Evolutionary conservation across 2,888 invertebrate species (phyloP).

Genomic region (Cantharis rustica): DNA sequence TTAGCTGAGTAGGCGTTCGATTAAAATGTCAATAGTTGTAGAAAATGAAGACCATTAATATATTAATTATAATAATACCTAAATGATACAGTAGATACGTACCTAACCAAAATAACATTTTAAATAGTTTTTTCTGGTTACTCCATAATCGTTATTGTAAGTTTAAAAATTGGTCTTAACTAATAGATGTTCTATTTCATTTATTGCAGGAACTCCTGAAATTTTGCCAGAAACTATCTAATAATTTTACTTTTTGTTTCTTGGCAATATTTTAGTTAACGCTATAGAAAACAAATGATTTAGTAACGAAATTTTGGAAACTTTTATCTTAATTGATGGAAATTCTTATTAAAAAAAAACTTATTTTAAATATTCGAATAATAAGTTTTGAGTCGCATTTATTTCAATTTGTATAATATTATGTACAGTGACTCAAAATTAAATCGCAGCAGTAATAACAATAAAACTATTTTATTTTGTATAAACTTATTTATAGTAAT

Average conservation of each 20-base stretch:
- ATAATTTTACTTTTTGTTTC: neutral
- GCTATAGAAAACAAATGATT: neutral
- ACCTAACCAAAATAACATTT: neutral
- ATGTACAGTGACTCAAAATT: too few species aligned
- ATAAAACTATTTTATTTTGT: too few species aligned
- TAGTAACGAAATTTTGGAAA: neutral
- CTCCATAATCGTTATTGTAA: neutral
- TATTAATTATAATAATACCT: neutral
- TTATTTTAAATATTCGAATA: neutral
- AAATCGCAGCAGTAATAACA: too few species aligned
- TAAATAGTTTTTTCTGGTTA: neutral
- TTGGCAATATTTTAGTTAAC: neutral
- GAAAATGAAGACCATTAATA: neutral
- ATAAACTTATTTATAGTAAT: too few species aligned
- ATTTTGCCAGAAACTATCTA: neutral
- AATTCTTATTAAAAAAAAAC: neutral
- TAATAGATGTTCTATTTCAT: neutral
- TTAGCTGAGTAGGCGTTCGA: neutral
- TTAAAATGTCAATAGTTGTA: neutral
- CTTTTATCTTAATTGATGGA: neutral
- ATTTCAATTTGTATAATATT: too few species aligned
- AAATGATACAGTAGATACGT: neutral
- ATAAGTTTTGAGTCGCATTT: neutral
- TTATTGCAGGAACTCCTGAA: neutral
- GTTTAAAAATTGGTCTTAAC: neutral